phyloP scores from a whole-genome alignment of 2,888 invertebrate genomes.

The Pheosia tremula region DNA sequence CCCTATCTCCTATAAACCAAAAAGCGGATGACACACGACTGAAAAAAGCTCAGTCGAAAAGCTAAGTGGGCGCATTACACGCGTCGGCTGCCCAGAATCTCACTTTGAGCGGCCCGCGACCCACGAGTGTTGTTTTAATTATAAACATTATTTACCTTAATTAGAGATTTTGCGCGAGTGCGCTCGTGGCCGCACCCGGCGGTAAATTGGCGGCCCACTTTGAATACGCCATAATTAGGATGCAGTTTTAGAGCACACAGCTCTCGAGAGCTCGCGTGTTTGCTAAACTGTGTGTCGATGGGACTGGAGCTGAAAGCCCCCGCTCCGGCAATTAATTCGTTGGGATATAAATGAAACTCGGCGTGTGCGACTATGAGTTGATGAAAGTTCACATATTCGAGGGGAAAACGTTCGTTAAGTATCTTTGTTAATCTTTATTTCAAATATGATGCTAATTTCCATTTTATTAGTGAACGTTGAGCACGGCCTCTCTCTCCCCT shows the following conservation, averaged over 20 bases:
- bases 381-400: conserved; percentile 33
- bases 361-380: conserved; percentile 44
- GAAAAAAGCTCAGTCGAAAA: conserved; percentile 57
- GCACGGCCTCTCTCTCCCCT: background rate
- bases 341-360: conserved; percentile 54
- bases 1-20: conserved; percentile 24
- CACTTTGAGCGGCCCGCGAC: conserved; percentile 69
- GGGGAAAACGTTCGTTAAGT: conserved; percentile 14
- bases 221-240: conserved; percentile 74
- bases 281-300: conserved; percentile 68
- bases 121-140: conserved; percentile 81
- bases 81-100: conserved; percentile 62
- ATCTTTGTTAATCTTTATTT: conserved; percentile 14
- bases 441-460: conserved; percentile 5
- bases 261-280: conserved; percentile 59
- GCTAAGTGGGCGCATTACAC: conserved; percentile 67
- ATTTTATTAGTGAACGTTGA: background rate
- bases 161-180: conserved; percentile 71
- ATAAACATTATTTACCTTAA: conserved; percentile 83
- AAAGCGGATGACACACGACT: conserved; percentile 46
- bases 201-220: conserved; percentile 72
- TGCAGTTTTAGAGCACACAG: conserved; percentile 65
- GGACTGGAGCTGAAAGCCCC: conserved; percentile 55
- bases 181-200: conserved; percentile 63
- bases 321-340: conserved; percentile 56